Evolutionary conservation across 1,140 invertebrate genomes (phyloP), one percentile per base, ranked within the genome.

Genomic region (Hycleus cichorii): DNA sequence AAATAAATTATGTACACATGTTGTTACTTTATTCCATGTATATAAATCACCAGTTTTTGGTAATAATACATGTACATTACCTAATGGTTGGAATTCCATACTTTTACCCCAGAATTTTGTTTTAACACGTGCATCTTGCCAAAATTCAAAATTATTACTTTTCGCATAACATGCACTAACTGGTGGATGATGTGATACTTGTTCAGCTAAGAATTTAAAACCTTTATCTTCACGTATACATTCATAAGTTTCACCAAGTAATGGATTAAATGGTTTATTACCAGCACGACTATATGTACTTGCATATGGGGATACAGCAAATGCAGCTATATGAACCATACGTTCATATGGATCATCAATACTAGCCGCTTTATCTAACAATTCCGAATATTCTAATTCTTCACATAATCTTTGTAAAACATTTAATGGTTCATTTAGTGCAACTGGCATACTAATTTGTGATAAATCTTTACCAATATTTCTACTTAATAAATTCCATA

Each of bases 91-190:
- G 71, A 93, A 88, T 76, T 93, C 90, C 80, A 94, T 90, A 32
- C 89, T 91, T 76, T 91, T 93, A 54, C 90, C 90, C 90, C 90
- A 93, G 77, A 94, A 94, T 74, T 90, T 91, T 25, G 90, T 88
- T 75, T 90, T 91, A 59, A 91, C 89, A 61, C 87, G 76, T 2
- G 85, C 82, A 69, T 89, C 86, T 80, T 92, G 89, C 83, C 86
- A 89, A 73, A 91, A 89, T 3, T 79, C 79, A 76, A 89, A 93
- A 67, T 84, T 85, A 58, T 79, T 73, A 82, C 87, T 85, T 68
- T 89, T 85, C 9, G 86, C 87, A 76, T 91, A 81, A 70, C 90
- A 91, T 10, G 87, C 89, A 67, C 86, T 89, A 25, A 93, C 79
- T 2, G 91, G 90, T 1, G 91, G 91, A 78, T 93, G 90, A 75